phyloP scores from a whole-genome alignment of 2,797 vertebrate species.

The Amazona finschi region DNA sequence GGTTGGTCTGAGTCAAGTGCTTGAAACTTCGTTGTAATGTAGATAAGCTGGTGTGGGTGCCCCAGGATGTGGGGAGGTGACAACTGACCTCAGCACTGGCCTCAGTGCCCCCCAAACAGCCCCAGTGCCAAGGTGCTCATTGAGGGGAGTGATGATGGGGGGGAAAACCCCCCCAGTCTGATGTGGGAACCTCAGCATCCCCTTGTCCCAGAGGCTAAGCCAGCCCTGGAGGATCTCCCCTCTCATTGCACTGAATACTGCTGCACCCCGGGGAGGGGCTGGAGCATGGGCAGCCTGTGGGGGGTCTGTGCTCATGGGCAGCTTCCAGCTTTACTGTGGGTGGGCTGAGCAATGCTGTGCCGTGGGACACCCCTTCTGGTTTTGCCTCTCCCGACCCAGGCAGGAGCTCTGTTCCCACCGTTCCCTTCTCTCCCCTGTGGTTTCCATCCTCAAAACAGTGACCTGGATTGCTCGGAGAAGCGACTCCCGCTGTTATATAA shows the following conservation, averaged over 20 bases:
- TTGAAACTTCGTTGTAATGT: not conserved
- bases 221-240: rapidly evolving
- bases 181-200: not conserved
- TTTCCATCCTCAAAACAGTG: constrained; percentile 3
- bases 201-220: not conserved
- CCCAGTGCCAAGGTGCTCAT: not conserved
- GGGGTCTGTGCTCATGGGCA: rapidly evolving
- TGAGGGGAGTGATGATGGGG: not conserved
- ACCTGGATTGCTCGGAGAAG: constrained; percentile 5
- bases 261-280: not conserved
- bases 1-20: not conserved
- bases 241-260: rapidly evolving
- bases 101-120: not conserved
- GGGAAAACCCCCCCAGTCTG: not conserved
- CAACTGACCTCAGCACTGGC: not conserved
- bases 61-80: not conserved
- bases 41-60: not conserved
- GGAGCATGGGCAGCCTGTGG: rapidly evolving
- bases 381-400: not conserved
- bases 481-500: not conserved
- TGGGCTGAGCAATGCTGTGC: not conserved
- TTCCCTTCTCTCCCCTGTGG: not conserved
- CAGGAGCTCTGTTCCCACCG: not conserved
- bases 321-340: not conserved
- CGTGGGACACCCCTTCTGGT: not conserved